These are phyloP conservation scores for Xenopus laevis DNA, from an alignment of 2,113 vertebrate species.

Conservation along the genomic window DNA sequence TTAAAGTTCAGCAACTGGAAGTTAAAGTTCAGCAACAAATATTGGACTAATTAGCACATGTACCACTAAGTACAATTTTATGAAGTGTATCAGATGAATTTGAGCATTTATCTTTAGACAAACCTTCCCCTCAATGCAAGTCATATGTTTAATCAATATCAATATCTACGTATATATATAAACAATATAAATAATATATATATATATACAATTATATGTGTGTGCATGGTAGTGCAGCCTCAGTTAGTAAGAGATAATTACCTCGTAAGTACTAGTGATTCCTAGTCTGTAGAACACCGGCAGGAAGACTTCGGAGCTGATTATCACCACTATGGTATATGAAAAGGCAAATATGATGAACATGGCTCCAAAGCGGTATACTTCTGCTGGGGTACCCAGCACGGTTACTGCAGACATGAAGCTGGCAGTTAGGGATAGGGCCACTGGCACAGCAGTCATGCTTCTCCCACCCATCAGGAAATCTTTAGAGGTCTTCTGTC, in stretches of 20 bases:
- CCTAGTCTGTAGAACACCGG: conserved; percentile 89
- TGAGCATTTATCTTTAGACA: no score
- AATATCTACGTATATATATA: no score
- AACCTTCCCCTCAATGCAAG: no score
- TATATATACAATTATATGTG: no score
- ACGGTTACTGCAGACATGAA: conserved; percentile 95
- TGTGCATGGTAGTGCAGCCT: no score
- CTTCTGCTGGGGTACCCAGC: conserved; percentile 83
- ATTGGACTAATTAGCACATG: no score
- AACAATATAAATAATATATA: no score
- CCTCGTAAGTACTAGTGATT: conserved; percentile 88
- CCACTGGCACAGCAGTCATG: conserved; percentile 79
- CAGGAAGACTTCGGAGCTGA: conserved; percentile 84
- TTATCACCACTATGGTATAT: conserved; percentile 67
- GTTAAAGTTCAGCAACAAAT: no score
- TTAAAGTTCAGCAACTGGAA: no score
- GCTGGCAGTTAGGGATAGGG: conserved; percentile 87
- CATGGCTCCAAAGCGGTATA: conserved; percentile 78
- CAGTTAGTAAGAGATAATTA: conserved; percentile 35
- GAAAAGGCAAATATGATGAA: conserved; percentile 72
- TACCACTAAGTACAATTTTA: no score
- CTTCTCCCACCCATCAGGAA: conserved; percentile 83
- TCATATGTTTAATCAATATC: no score
- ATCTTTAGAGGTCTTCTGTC: conserved; percentile 68
- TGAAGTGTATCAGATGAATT: no score